Conservation (phyloP, 37 sponge, comb jelly and placozoan genomes). For the Spongilla lacustris region DNA sequence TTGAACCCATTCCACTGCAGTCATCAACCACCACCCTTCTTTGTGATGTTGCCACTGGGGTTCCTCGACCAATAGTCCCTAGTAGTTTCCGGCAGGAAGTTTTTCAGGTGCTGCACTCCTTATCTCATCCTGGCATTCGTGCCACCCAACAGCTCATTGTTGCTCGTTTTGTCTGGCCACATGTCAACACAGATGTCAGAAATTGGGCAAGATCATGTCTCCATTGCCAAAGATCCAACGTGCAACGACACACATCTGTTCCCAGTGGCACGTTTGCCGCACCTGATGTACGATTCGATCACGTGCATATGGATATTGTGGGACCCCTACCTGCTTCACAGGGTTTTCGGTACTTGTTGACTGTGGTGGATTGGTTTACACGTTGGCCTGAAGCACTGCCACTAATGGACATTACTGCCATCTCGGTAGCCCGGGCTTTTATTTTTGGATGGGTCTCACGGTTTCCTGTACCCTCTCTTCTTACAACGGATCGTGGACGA, state of each 20-base stretch:
- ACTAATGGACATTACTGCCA: conserved; percentile 32
- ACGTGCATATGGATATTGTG: conserved; percentile 60
- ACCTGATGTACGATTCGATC: conserved; percentile 54
- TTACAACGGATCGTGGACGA: conserved; percentile 43
- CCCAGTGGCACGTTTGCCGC: not conserved
- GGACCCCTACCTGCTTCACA: conserved; percentile 55
- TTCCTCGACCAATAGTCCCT: conserved; percentile 12
- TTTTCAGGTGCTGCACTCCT: conserved; percentile 38
- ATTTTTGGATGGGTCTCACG: conserved; percentile 30
- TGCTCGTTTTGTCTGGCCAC: conserved; percentile 58
- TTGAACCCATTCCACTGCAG: conserved; percentile 28
- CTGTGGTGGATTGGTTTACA: conserved; percentile 57
- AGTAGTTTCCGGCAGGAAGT: conserved; percentile 23
- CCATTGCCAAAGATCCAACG: conserved; percentile 54
- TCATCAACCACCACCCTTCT: conserved; percentile 2
- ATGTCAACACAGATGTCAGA: conserved; percentile 46
- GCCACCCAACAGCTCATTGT: conserved; percentile 60
- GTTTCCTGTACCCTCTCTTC: conserved; percentile 38
- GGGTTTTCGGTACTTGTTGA: conserved; percentile 57
- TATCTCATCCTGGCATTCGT: conserved; percentile 60
- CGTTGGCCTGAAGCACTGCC: conserved; percentile 58
- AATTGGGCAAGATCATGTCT: conserved; percentile 46
- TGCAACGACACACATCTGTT: conserved; percentile 45
- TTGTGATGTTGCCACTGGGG: conserved; percentile 49
- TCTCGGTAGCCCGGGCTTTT: conserved; percentile 36